phyloP scores from a whole-genome alignment of 2,113 vertebrate genomes.

The Petrocephalus zakoni region DNA sequence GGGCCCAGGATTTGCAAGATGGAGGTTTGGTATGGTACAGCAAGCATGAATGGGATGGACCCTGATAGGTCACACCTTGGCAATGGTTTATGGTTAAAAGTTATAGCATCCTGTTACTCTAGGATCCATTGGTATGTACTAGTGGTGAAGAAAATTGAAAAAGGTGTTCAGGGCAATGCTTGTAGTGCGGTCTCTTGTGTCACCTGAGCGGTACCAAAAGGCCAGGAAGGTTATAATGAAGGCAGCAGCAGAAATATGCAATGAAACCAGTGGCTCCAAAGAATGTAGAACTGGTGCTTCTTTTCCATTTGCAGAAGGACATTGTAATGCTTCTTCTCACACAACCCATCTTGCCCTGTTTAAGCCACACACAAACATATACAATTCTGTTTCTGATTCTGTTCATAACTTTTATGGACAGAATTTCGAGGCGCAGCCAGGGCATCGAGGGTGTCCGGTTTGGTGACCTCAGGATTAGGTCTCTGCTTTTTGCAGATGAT shows the following conservation, averaged over 20 bases:
- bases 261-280: not conserved
- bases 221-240: too few relatives aligned
- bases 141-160: too few relatives aligned
- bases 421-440: too few relatives aligned
- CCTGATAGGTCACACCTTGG: not conserved
- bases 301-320: not conserved
- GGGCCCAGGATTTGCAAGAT: not conserved
- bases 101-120: not conserved
- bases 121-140: not conserved
- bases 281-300: not conserved
- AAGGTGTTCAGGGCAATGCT: too few relatives aligned
- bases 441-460: too few relatives aligned
- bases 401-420: too few relatives aligned
- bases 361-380: not conserved
- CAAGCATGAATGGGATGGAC: not conserved
- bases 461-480: too few relatives aligned
- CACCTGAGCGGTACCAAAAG: too few relatives aligned
- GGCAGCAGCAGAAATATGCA: too few relatives aligned
- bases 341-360: not conserved
- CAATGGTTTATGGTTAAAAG: not conserved
- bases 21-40: not conserved
- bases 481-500: too few relatives aligned
- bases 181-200: too few relatives aligned
- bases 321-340: not conserved
- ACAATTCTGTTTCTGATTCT: too few relatives aligned